phyloP scores from a whole-genome alignment of 2,888 invertebrate species.

The Athripsodes cinereus region DNA sequence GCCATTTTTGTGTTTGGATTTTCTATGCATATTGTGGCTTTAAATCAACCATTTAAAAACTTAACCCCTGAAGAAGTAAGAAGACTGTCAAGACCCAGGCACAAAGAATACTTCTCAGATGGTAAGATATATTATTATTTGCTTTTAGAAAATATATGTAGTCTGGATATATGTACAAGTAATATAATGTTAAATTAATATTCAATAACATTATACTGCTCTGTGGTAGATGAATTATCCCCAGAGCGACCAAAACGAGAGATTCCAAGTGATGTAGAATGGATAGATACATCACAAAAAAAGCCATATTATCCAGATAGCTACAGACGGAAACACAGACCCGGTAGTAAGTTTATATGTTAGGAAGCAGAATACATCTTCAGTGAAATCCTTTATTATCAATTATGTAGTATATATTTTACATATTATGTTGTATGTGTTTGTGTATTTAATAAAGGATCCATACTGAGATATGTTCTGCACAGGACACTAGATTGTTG shows the following conservation, averaged over 20 bases:
- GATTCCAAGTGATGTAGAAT: conserved; percentile 38
- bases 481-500: conserved; percentile 21
- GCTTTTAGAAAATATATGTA: too few relatives aligned
- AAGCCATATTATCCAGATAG: conserved; percentile 39
- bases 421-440: too few relatives aligned
- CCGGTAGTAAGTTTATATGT: conserved; percentile 54
- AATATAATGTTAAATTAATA: conserved; percentile 10
- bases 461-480: conserved; percentile 11
- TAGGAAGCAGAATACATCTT: conserved; percentile 3
- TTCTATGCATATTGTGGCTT: conserved; percentile 92
- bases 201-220: conserved; percentile 12
- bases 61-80: conserved; percentile 56
- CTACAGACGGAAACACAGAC: conserved; percentile 59
- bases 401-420: too few relatives aligned
- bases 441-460: not conserved
- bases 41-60: conserved; percentile 89
- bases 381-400: too few relatives aligned
- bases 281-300: conserved; percentile 33
- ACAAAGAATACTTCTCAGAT: conserved; percentile 61
- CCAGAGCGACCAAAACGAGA: conserved; percentile 42
- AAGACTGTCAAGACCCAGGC: conserved; percentile 49
- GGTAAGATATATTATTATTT: conserved; percentile 51
- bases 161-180: too few relatives aligned
- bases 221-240: conserved; percentile 31
- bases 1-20: conserved; percentile 98